These are phyloP conservation scores for Ostrea denselamellosa DNA, from an alignment of 1,140 invertebrate species.

Conservation along the genomic window DNA sequence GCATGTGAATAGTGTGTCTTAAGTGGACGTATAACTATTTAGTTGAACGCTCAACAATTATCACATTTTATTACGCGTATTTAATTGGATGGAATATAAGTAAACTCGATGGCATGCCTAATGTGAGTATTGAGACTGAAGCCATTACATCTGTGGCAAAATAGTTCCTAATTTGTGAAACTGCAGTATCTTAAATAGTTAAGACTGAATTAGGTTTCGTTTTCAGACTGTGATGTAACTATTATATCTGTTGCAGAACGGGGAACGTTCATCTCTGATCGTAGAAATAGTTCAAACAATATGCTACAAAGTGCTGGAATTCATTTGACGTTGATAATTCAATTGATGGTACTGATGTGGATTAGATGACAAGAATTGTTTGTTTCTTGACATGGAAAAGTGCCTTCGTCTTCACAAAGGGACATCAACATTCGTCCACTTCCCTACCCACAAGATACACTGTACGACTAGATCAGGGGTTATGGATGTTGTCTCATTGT, in stretches of 20 bases:
- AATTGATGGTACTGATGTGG: background rate
- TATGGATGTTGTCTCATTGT: background rate
- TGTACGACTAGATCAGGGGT: background rate
- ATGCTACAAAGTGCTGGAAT: background rate
- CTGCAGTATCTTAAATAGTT: too few relatives aligned
- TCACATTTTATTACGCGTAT: too few relatives aligned
- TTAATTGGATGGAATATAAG: too few relatives aligned
- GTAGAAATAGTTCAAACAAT: background rate
- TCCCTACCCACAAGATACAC: background rate
- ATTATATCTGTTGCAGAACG: background rate
- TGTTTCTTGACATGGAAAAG: background rate
- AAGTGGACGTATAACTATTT: too few relatives aligned
- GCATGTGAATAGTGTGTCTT: too few relatives aligned
- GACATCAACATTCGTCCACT: constrained; percentile 22
- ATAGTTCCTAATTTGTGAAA: too few relatives aligned
- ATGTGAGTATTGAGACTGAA: too few relatives aligned
- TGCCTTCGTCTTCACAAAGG: constrained; percentile 26
- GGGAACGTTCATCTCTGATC: background rate
- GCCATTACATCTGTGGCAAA: too few relatives aligned
- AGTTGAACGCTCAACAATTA: too few relatives aligned
- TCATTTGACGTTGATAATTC: constrained; percentile 24
- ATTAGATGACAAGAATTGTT: background rate
- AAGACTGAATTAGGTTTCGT: too few relatives aligned
- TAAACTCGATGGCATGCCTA: too few relatives aligned
- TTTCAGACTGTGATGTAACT: background rate